These are phyloP conservation scores for Ceratina calcarata DNA, from an alignment of 1,140 invertebrate species.

Conservation along the genomic window DNA sequence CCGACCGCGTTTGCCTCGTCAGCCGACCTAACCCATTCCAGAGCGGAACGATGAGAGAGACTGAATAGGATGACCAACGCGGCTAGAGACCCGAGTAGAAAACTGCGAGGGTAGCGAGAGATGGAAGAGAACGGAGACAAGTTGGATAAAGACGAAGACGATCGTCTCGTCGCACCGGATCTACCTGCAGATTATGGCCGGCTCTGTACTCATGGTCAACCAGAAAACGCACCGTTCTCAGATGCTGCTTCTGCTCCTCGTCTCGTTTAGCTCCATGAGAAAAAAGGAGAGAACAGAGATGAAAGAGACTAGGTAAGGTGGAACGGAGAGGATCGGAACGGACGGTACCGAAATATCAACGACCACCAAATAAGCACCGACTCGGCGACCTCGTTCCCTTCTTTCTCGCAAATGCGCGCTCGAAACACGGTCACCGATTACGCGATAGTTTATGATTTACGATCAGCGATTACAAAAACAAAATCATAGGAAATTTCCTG, in stretches of 20 bases:
- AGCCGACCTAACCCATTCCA: neutral
- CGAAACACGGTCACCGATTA: conserved; percentile 34
- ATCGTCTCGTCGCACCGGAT: conserved; percentile 30
- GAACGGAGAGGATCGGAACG: conserved; percentile 10
- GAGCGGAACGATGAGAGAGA: neutral
- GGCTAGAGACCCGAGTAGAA: neutral
- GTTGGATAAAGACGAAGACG: neutral
- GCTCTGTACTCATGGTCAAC: conserved; percentile 61
- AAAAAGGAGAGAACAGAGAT: neutral
- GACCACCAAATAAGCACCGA: conserved; percentile 66
- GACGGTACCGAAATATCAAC: conserved; percentile 66
- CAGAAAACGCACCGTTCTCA: conserved; percentile 46
- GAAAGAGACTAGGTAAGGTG: conserved; percentile 17
- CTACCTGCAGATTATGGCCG: conserved; percentile 61
- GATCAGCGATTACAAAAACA: conserved; percentile 44
- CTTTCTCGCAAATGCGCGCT: conserved; percentile 32
- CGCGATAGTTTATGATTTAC: conserved; percentile 44
- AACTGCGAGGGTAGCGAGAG: neutral
- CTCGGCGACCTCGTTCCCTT: conserved; percentile 59
- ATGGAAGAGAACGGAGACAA: neutral
- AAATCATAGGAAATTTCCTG: too few relatives aligned
- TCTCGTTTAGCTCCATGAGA: neutral
- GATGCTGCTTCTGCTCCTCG: neutral
- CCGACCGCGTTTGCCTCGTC: conserved; percentile 42
- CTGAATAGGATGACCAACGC: neutral